Conservation (phyloP, 2,888 invertebrate species). For the Trachelus iudaicus region DNA sequence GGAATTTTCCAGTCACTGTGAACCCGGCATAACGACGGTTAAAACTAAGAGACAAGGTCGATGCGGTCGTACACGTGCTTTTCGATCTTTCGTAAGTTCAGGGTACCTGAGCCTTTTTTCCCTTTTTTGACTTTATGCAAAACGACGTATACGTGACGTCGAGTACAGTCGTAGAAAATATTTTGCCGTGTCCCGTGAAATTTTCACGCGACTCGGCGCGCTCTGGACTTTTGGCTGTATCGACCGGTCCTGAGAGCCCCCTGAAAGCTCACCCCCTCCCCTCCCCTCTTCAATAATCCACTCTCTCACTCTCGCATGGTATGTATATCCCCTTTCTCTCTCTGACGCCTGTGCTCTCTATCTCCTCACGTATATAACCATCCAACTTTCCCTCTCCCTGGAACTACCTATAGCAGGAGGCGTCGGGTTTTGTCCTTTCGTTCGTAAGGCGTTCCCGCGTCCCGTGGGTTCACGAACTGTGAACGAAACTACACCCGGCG, state of each 20-base stretch:
- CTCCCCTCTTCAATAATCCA: constrained; percentile 11
- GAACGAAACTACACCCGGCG: no score
- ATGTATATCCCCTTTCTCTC: constrained; percentile 7
- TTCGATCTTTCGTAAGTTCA: no score
- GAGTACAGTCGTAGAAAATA: no score
- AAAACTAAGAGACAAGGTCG: no score
- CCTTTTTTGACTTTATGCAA: not conserved
- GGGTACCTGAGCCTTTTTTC: not conserved
- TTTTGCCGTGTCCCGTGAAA: constrained; percentile 24
- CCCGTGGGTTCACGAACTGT: not conserved
- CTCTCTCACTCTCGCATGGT: constrained; percentile 13
- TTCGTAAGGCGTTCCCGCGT: not conserved
- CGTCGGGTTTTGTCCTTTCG: not conserved
- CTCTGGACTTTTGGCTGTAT: constrained; percentile 53
- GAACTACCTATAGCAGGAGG: no score
- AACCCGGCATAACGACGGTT: no score
- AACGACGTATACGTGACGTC: not conserved
- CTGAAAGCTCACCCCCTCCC: constrained; percentile 26
- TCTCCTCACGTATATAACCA: constrained; percentile 14
- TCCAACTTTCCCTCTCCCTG: constrained; percentile 20
- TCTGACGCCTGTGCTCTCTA: constrained; percentile 15
- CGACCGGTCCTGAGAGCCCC: constrained; percentile 44
- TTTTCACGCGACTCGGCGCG: constrained; percentile 36
- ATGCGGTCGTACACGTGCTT: no score
- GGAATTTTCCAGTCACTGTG: no score